Evolutionary conservation across 2,797 vertebrate species (phyloP).

Genomic region (Ctenosaura bakeri): DNA sequence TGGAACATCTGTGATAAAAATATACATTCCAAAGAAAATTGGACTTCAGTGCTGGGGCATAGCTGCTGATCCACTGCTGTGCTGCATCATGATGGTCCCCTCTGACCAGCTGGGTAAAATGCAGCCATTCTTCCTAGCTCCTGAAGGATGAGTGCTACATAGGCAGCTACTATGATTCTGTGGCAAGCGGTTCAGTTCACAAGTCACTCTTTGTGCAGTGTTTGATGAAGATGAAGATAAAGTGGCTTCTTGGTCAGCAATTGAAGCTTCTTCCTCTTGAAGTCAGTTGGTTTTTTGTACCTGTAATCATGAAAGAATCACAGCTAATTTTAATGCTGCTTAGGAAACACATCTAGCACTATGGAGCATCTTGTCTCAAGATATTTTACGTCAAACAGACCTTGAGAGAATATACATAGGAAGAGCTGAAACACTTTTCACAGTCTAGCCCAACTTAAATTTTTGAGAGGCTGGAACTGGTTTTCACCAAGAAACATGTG

Average conservation of each 20-base stretch:
- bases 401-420: not conserved
- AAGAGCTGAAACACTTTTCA: not conserved
- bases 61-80: constrained; percentile 47
- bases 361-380: not conserved
- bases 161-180: constrained; percentile 65
- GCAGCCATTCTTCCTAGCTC: constrained; percentile 50
- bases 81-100: constrained; percentile 51
- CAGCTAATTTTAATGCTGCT: not conserved
- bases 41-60: constrained; percentile 36
- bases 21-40: constrained; percentile 58
- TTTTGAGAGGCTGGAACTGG: not conserved
- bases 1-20: constrained; percentile 67
- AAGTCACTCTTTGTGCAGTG: constrained; percentile 94
- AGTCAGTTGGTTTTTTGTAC: constrained; percentile 99
- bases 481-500: not conserved
- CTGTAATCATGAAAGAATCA: constrained; percentile 78
- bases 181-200: constrained; percentile 69
- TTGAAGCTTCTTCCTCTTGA: constrained; percentile 98
- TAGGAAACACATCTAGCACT: not conserved
- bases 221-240: constrained; percentile 97
- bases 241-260: constrained; percentile 99
- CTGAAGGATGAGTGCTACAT: constrained; percentile 64
- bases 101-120: constrained; percentile 58
- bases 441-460: not conserved
- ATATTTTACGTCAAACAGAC: not conserved